Evolutionary conservation across 2,888 invertebrate species (phyloP).

Genomic region (Sphaeridia pumilis): DNA sequence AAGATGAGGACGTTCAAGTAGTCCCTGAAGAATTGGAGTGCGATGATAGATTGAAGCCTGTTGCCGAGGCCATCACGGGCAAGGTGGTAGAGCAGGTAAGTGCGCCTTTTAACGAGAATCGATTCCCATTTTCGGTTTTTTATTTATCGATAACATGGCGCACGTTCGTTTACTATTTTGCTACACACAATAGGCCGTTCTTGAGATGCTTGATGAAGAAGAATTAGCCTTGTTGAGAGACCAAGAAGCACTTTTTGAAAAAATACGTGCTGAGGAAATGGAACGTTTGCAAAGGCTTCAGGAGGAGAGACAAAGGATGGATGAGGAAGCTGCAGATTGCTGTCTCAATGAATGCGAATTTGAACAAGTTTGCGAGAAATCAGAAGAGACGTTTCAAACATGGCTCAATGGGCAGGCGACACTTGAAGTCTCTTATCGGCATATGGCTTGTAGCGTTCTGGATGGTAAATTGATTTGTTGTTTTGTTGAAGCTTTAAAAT

Average conservation of each 20-base stretch:
- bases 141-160: not conserved
- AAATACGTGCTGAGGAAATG: not conserved
- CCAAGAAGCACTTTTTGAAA: constrained; percentile 4
- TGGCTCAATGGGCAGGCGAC: constrained; percentile 5
- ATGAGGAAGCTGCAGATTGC: not conserved
- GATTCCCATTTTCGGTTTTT: not conserved
- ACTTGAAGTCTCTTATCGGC: constrained; percentile 1
- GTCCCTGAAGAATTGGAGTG: constrained; percentile 9
- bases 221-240: constrained; percentile 6
- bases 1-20: constrained; percentile 4
- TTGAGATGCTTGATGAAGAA: constrained; percentile 15
- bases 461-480: constrained; percentile 9
- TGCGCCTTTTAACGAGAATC: not conserved
- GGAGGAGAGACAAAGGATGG: not conserved
- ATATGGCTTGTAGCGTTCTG: constrained; percentile 1
- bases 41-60: not conserved
- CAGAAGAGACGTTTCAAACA: too few relatives aligned
- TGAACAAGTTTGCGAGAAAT: too few relatives aligned
- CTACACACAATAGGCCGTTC: not conserved
- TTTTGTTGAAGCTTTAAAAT: too few relatives aligned
- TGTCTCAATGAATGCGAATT: too few relatives aligned
- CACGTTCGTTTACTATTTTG: not conserved
- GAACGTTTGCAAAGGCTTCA: constrained; percentile 4
- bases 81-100: constrained; percentile 5
- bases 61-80: constrained; percentile 6